Conservation (phyloP, 2,888 invertebrate genomes). For the Heliconius charithonia region DNA sequence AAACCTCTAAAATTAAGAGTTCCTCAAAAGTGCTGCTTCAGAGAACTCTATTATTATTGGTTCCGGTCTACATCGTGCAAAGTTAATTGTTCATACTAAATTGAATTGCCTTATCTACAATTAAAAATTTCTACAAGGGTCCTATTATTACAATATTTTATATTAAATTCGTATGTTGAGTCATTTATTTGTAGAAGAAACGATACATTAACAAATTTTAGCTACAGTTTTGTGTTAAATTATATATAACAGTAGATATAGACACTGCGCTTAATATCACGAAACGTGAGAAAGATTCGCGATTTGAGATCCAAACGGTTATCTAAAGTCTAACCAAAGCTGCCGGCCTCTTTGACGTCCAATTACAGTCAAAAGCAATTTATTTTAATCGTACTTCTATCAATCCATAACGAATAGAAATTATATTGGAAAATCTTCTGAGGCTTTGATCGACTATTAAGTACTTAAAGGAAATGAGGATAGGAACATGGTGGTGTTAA, state of each 20-base stretch:
- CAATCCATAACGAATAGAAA: conserved; percentile 58
- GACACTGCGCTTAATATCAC: conserved; percentile 41
- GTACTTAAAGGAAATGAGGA: not conserved
- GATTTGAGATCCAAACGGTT: conserved; percentile 65
- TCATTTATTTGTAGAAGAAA: not conserved
- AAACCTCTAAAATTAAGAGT: conserved; percentile 14
- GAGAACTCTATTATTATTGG: conserved; percentile 15
- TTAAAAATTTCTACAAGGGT: not conserved
- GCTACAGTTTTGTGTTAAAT: not conserved
- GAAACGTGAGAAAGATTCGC: conserved; percentile 77
- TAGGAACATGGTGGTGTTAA: not conserved
- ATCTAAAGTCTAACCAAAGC: conserved; percentile 67
- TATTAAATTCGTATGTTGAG: not conserved
- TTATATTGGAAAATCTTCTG: conserved; percentile 38
- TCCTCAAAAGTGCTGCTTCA: conserved; percentile 47
- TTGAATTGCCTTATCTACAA: conserved; percentile 2
- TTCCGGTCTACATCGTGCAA: conserved; percentile 16
- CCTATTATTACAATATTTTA: not conserved
- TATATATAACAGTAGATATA: conserved; percentile 15
- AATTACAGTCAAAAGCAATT: conserved; percentile 67
- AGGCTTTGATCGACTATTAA: conserved; percentile 27
- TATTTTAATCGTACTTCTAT: conserved; percentile 71
- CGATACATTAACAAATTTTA: not conserved
- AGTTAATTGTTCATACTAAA: conserved; percentile 18
- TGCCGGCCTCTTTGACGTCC: conserved; percentile 73